phyloP scores from a whole-genome alignment of 2,888 invertebrate species.

The Campoplex nolae region DNA sequence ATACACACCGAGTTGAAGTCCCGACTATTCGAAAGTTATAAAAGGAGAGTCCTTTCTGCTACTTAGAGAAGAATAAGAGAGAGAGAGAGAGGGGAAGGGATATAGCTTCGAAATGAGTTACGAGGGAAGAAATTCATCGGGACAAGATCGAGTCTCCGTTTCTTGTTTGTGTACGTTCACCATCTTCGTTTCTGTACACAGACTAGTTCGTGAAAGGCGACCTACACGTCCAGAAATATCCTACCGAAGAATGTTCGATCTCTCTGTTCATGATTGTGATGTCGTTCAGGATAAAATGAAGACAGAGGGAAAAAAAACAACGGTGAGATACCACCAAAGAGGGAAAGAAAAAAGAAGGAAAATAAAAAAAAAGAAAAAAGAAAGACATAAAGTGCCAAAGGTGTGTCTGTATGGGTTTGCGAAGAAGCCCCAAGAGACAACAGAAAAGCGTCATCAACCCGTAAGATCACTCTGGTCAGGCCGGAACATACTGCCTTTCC shows the following conservation, averaged over 20 bases:
- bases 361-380: constrained; percentile 52
- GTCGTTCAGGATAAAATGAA: constrained; percentile 43
- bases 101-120: constrained; percentile 33
- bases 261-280: constrained; percentile 39
- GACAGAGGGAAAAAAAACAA: constrained; percentile 41
- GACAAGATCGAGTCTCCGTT: constrained; percentile 20
- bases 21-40: constrained; percentile 73
- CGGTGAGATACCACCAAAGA: constrained; percentile 23
- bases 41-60: constrained; percentile 73
- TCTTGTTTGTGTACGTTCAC: constrained; percentile 1
- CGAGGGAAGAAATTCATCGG: constrained; percentile 39
- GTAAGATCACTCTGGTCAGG: constrained; percentile 46
- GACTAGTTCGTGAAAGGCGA: background rate
- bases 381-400: constrained; percentile 60
- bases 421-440: constrained; percentile 38
- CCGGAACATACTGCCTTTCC: constrained; percentile 9
- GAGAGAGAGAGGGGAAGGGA: background rate
- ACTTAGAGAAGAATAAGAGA: constrained; percentile 65
- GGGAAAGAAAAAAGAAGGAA: constrained; percentile 49
- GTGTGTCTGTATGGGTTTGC: background rate
- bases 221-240: background rate
- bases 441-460: constrained; percentile 37
- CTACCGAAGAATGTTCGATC: constrained; percentile 36
- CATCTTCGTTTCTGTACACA: background rate
- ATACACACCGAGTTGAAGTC: constrained; percentile 24